Evolutionary conservation across 2,113 vertebrate genomes (phyloP).

Genomic region (Chaetorhynchus papuensis): DNA sequence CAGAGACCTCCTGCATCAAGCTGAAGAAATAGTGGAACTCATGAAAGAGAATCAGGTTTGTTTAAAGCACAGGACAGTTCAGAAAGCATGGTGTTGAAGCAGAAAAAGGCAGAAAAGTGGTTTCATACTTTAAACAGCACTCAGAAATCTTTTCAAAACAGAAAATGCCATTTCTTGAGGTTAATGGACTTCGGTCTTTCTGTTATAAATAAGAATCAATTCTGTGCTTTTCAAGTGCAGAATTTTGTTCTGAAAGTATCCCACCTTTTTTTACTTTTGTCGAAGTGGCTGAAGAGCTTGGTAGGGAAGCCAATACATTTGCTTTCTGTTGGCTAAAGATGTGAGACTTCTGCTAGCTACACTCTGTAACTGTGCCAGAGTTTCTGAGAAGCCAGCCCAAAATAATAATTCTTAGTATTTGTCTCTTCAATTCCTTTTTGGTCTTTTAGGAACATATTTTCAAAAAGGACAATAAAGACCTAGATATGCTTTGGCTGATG

Average conservation of each 20-base stretch:
- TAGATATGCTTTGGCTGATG: background rate
- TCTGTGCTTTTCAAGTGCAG: background rate
- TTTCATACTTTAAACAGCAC: background rate
- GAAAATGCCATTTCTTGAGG: background rate
- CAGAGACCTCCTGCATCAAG: slow-evolving; percentile 67
- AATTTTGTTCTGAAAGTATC: background rate
- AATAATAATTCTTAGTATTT: background rate
- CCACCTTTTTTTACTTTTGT: background rate
- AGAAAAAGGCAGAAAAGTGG: background rate
- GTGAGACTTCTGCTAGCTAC: background rate
- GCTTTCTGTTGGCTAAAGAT: background rate
- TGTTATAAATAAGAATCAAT: background rate
- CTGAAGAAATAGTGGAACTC: slow-evolving; percentile 55
- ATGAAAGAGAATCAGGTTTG: slow-evolving; percentile 70
- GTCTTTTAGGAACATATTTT: background rate
- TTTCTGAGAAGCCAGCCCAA: slow-evolving; percentile 3
- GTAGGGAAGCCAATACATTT: background rate
- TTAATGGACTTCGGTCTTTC: background rate
- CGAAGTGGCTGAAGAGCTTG: background rate
- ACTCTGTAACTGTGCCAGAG: background rate
- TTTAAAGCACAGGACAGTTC: background rate
- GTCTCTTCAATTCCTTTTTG: background rate
- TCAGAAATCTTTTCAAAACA: background rate
- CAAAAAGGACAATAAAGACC: background rate
- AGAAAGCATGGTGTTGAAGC: background rate